Evolutionary conservation across 2,797 vertebrate species (phyloP), one percentile per base, ranked within the genome.

Genomic region (Trachops cirrhosus): DNA sequence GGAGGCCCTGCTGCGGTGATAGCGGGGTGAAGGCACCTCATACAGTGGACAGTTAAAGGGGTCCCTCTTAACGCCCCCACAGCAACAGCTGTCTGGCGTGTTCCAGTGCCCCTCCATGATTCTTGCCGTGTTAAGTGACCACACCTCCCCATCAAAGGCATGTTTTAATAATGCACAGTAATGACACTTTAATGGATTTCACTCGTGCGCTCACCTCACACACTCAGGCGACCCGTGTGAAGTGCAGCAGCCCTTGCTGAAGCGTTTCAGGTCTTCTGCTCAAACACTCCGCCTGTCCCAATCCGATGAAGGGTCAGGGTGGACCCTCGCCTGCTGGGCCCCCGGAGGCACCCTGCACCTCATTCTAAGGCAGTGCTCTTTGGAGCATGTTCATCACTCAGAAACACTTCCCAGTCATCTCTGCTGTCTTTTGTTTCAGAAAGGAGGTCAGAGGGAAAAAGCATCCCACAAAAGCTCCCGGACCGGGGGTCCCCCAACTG

Each of bases 401-500:
- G 29, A 54, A 22, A 9, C 14, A 12, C 59, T 5, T 12, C n/a
- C 12, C 46, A 34, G 29, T 41, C 10, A 75, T 0, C 19, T 29
- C n/a, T 77, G 22, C 74, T 4, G 0, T 68, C 37, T 75, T 64
- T 62, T 2, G 9, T 96, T 84, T 52, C 50, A 98, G 98, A 94
- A 64, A 73, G 86, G 87, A 4, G 3, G 3, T 9, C 32, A 2
- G 29, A 73, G 59, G 32, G 9, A 9, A 80, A 64, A 70, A 14
- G 89, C 93, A 8, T 19, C 94, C 19, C 62, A 59, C 0, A 79
- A 54, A 54, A 70, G 75, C 1, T 3, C 6, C 67, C 6, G 1
- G 15, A 18, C 95, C n/a, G 54, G 86, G 7, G 98, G 95, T 44
- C 95, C 95, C 4, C 39, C 26, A 52, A 98, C 97, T 0, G 97